These are phyloP conservation scores for Battus philenor DNA, from an alignment of 1,140 invertebrate genomes.

Conservation along the genomic window DNA sequence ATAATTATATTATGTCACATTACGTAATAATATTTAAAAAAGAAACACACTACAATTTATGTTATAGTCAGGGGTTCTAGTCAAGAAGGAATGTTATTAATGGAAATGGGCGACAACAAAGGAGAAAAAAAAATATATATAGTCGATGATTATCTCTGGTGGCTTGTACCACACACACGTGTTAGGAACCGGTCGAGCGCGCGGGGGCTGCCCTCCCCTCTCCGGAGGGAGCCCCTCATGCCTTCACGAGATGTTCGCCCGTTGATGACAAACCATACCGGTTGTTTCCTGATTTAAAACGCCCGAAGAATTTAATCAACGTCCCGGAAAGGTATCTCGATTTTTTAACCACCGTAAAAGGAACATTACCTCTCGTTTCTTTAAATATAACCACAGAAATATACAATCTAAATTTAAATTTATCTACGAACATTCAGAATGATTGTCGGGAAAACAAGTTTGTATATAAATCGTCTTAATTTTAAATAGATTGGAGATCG, in stretches of 20 bases:
- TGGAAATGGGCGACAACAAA: no score
- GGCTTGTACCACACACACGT: slow-evolving; percentile 12
- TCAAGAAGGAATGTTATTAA: background rate
- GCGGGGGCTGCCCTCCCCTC: slow-evolving; percentile 13
- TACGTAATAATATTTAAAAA: no score
- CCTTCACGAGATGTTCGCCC: slow-evolving; percentile 10
- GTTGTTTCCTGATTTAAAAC: slow-evolving; percentile 28
- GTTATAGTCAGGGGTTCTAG: no score
- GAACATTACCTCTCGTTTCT: background rate
- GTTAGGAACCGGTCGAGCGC: slow-evolving; percentile 22
- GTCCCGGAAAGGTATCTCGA: background rate
- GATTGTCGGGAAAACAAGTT: no score
- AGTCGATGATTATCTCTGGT: background rate
- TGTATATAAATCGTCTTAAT: no score
- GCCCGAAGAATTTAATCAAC: slow-evolving; percentile 18
- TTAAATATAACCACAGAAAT: no score
- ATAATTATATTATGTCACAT: no score
- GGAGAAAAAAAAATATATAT: no score
- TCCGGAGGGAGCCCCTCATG: slow-evolving; percentile 1
- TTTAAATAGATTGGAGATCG: no score
- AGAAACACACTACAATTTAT: no score
- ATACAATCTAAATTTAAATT: no score
- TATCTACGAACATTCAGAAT: no score
- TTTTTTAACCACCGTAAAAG: background rate
- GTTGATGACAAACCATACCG: slow-evolving; percentile 28